These are phyloP conservation scores for Volucella zonaria DNA, from an alignment of 2,888 invertebrate genomes.

Conservation along the genomic window DNA sequence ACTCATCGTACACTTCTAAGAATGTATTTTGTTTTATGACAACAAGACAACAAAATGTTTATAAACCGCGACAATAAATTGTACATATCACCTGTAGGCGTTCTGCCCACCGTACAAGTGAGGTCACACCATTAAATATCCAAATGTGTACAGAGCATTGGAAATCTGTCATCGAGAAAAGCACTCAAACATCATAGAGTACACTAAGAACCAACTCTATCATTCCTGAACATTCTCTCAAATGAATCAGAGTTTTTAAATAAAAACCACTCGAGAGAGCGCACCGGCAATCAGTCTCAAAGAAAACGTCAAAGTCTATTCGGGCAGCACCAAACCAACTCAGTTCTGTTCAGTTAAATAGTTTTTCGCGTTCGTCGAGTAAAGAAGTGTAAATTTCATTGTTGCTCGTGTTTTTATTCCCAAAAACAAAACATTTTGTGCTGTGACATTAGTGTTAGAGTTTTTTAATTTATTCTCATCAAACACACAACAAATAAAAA, in stretches of 20 bases:
- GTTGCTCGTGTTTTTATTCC: not conserved
- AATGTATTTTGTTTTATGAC: constrained; percentile 8
- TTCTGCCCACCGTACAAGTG: constrained; percentile 40
- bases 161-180: constrained; percentile 15
- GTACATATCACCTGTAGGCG: constrained; percentile 26
- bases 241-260: constrained; percentile 57
- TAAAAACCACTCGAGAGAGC: constrained; percentile 64
- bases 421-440: constrained; percentile 35
- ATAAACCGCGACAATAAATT: constrained; percentile 6
- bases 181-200: constrained; percentile 41
- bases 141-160: not conserved
- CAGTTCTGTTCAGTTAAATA: constrained; percentile 21
- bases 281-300: constrained; percentile 27
- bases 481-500: constrained; percentile 44
- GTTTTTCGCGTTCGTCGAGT: constrained; percentile 54
- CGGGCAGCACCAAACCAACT: constrained; percentile 1
- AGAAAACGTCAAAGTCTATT: constrained; percentile 42
- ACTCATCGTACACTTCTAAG: not conserved
- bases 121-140: constrained; percentile 46
- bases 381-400: constrained; percentile 20
- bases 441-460: constrained; percentile 57
- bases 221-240: constrained; percentile 60
- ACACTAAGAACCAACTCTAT: constrained; percentile 47
- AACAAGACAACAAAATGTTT: constrained; percentile 9
- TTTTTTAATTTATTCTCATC: constrained; percentile 7